These are phyloP conservation scores for Antechinus flavipes DNA, from an alignment of 2,113 vertebrate species.

Conservation along the genomic window DNA sequence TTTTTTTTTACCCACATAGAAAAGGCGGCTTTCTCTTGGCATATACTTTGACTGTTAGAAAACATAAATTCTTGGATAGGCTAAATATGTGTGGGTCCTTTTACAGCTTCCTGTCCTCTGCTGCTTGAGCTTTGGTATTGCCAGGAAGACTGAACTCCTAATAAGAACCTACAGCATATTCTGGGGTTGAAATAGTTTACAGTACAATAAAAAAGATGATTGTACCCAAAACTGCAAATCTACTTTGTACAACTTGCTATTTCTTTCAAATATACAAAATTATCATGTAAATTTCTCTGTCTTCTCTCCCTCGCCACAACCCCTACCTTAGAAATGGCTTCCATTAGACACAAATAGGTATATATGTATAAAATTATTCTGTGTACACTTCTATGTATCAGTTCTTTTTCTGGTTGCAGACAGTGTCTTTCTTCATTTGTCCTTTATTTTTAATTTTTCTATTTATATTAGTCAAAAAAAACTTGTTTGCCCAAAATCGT, in stretches of 20 bases:
- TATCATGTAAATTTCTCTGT: background rate
- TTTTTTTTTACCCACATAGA: background rate
- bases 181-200: background rate
- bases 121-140: background rate
- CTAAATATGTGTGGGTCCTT: background rate
- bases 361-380: background rate
- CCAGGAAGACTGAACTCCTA: background rate
- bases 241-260: background rate
- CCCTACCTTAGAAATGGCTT: background rate
- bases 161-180: background rate
- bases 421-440: too few species aligned
- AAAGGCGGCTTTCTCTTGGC: background rate
- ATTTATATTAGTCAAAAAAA: background rate
- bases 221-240: background rate
- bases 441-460: background rate
- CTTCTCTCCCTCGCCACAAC: too few species aligned
- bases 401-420: background rate
- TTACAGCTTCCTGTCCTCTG: background rate
- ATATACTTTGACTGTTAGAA: background rate
- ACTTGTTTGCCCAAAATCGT: background rate
- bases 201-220: background rate
- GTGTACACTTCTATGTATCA: background rate
- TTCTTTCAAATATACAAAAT: background rate
- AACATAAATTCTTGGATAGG: background rate
- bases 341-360: background rate